Evolutionary conservation across 2,113 vertebrate species (phyloP), one percentile per base, ranked within the genome.

Genomic region (Corythornis vintsioides): DNA sequence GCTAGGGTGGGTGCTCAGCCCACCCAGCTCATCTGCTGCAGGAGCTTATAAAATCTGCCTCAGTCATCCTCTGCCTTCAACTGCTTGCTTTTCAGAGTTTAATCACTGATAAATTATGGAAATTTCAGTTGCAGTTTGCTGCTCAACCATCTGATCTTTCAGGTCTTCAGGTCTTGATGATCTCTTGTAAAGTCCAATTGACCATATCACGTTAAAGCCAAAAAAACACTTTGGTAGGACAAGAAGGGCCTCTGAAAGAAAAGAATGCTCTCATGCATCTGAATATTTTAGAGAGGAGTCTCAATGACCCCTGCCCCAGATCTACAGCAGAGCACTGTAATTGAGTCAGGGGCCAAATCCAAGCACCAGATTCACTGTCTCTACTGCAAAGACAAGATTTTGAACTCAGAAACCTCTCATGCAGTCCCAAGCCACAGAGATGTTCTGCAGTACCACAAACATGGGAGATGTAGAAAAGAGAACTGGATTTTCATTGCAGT

Each of bases 61-160:
- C 31, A 33, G n/a, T 3, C 83, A 61, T 24, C 50, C 70, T 69
- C 65, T 87, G 43, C 57, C 61, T 48, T 78, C 66, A 45, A 3
- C 3, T 45, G 21, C 43, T 21, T 86, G 65, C 28, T 92, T 53
- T 61, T 74, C 29, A 57, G 40, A 40, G 57, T 60, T 80, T 83
- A 64, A 38, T 55, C 63, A 75, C 73, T 50, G 66, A 71, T 26
- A 78, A 86, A 21, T 3, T 3, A 88, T 20, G 42, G 57, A 33
- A 75, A 61, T n/a, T 92, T 83, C 73, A 67, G 76, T 26, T 52
- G 77, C 73, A 3, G 73, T 90, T 88, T 86, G 59, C 65, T 84
- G 48, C 63, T 83, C 84, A 88, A 45, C 29, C 64, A 86, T 61
- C 57, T 56, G 43, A 80, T 63, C 72, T 64, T 71, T 53, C 56